Base-by-base conservation (phyloP, 2,797 vertebrate genomes). In the Typhlichthys subterraneus region DNA sequence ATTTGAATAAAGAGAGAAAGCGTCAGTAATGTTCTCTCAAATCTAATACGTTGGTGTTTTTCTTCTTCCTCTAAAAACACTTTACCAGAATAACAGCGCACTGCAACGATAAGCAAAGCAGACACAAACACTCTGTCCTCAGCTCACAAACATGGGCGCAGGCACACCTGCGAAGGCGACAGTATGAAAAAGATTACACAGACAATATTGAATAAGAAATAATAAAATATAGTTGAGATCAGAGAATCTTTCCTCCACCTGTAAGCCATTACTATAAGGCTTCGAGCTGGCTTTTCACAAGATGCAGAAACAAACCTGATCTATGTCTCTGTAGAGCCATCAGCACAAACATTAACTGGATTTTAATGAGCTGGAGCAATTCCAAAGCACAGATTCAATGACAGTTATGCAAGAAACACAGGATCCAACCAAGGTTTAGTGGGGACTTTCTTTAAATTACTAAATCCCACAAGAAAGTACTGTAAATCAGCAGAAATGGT, bases 361-460 rank as follows among this genome's bases (percentile, higher is more conserved):
- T 81, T 82, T 86, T 88, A 88, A 89, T 90, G 81, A 88, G 84
- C 85, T 88, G 85, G 88, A 88, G 83, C 76, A 69, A 75, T 78
- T 69, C 85, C 84, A 83, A 67, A 48, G 67, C 63, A 70, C 46
- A 45, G 71, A 72, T 77, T 77, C 79, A 57, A 72, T 73, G 48
- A 74, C 70, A 77, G 80, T 70, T 71, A 69, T 79, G 72, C 17
- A 69, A 70, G 54, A 61, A 66, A 52, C 70, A 65, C 19, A 0
- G 50, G 58, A 61, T 58, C 45, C 57, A 7, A 59, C 53, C 76
- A 48, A 1, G 54, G 53, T 38, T 19, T 9, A 53, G 15, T 4
- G 33, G 8, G 11, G 61, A 69, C 2, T 45, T 15, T 45, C 53
- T 11, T 45, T 53, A 48, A 12, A 31, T 61, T 52, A 5, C 59